Evolutionary conservation across 53 echinoderm and acorn worm genomes (phyloP).

Genomic region (Astropecten irregularis): DNA sequence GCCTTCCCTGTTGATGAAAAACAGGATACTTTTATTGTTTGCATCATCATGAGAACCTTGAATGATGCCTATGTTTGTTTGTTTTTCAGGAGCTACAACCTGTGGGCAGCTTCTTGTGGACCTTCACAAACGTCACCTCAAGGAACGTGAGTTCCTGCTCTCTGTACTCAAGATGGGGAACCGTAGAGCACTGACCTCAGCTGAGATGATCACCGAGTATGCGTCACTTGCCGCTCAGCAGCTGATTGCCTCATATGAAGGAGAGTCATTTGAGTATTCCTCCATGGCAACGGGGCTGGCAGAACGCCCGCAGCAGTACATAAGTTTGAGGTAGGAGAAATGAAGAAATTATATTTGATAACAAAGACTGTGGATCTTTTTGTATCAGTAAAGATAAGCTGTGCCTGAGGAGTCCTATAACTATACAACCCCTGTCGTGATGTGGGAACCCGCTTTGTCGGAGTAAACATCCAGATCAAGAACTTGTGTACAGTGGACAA

Average conservation of each 20-base stretch:
- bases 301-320: constrained; percentile 89
- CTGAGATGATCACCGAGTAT: constrained; percentile 97
- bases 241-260: constrained; percentile 72
- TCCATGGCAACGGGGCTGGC: constrained; percentile 86
- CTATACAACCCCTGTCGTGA: no score
- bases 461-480: no score
- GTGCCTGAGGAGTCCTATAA: no score
- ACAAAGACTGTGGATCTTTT: no score
- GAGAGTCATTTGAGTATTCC: constrained; percentile 82
- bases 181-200: constrained; percentile 78
- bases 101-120: constrained; percentile 87
- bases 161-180: constrained; percentile 79
- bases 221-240: constrained; percentile 78
- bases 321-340: constrained; percentile 70
- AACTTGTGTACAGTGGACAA: no score
- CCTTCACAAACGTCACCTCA: constrained; percentile 80
- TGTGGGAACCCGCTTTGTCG: no score
- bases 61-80: no score
- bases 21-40: no score
- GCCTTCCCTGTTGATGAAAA: no score
- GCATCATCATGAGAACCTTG: no score
- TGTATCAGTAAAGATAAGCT: no score
- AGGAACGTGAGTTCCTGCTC: constrained; percentile 86
- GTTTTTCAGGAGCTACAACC: constrained; percentile 68
- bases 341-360: no score